Percentiles rank a stretch among this genome's conserved stretches.
Evolutionary conservation across 2,797 vertebrate species (phyloP).

Genomic region (Halcyon leucocephala): DNA sequence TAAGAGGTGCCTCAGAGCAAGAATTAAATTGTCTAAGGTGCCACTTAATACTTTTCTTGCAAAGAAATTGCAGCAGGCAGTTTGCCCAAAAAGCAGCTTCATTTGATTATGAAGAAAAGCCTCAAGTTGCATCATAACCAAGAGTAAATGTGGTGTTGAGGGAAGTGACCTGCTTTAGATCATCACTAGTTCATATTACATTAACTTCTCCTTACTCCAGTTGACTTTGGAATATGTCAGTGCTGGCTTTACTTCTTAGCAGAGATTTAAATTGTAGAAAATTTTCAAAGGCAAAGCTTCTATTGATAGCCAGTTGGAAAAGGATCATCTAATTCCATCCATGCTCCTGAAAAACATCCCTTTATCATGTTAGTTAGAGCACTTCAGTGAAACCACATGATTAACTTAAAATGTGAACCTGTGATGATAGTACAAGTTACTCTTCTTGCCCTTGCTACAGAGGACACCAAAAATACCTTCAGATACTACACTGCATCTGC

Average conservation of each 20-base stretch:
- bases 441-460: background rate
- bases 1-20: constrained; percentile 76
- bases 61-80: background rate
- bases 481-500: background rate
- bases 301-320: background rate
- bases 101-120: background rate
- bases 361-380: background rate
- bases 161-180: background rate
- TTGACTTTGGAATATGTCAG: background rate
- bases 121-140: background rate
- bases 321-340: background rate
- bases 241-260: constrained; percentile 2
- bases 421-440: background rate
- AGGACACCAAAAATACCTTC: background rate
- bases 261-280: background rate
- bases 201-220: background rate
- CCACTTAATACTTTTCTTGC: constrained; percentile 37
- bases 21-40: constrained; percentile 56
- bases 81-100: background rate
- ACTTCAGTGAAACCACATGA: background rate
- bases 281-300: background rate
- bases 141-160: background rate
- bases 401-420: background rate
- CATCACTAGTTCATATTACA: background rate
- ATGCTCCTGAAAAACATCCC: background rate